Conservation (phyloP, 2,797 vertebrate species). For the Gastrophryne carolinensis region DNA sequence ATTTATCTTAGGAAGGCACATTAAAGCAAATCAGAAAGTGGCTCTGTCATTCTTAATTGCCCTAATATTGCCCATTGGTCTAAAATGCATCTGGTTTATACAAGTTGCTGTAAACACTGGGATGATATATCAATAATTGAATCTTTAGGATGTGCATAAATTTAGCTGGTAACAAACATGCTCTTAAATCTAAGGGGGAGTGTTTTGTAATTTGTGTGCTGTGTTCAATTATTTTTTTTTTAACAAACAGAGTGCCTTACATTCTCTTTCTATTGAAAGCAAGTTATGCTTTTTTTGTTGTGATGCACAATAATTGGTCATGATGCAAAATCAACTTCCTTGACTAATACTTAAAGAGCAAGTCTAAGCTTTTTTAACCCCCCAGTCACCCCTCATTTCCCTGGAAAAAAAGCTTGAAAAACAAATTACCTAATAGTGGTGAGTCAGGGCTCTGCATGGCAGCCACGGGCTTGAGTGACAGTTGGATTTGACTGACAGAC, state of each 20-base stretch:
- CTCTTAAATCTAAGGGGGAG: constrained; percentile 17
- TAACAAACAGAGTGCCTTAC: background rate
- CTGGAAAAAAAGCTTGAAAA: too few species aligned
- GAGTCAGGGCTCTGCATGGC: too few species aligned
- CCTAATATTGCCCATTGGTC: constrained; percentile 49
- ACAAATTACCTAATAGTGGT: too few species aligned
- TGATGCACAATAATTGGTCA: too few species aligned
- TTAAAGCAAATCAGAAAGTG: constrained; percentile 49
- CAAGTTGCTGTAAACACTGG: constrained; percentile 50
- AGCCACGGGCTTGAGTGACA: too few species aligned
- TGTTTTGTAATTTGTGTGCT: constrained; percentile 10
- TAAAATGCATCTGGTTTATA: constrained; percentile 51
- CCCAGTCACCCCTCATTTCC: too few species aligned
- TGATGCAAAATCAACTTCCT: too few species aligned
- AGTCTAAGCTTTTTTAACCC: too few species aligned
- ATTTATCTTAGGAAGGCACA: constrained; percentile 50
- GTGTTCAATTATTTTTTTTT: background rate
- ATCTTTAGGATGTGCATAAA: constrained; percentile 39
- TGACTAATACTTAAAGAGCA: too few species aligned
- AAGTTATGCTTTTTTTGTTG: too few species aligned
- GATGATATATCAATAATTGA: constrained; percentile 52
- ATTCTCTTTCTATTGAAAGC: too few species aligned
- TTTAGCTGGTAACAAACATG: constrained; percentile 27
- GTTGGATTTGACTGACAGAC: too few species aligned
- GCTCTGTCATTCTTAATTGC: constrained; percentile 52